phyloP scores from a whole-genome alignment of 2,888 invertebrate species.

The Tinea trinotella region DNA sequence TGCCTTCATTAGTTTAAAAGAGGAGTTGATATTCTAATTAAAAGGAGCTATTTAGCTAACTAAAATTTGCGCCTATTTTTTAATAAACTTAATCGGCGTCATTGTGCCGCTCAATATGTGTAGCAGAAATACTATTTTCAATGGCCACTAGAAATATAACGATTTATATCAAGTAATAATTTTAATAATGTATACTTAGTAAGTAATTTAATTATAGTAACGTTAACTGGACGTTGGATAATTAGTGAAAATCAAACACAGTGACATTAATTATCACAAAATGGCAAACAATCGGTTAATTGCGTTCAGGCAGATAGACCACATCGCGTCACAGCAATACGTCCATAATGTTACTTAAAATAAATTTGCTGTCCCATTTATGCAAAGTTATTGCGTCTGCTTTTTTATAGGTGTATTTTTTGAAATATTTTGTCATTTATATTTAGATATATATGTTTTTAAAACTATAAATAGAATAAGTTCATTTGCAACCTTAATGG shows the following conservation, averaged over 20 bases:
- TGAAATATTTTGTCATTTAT: too few relatives aligned
- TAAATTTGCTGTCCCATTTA: too few relatives aligned
- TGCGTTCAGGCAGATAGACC: constrained; percentile 57
- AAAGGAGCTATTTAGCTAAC: not conserved
- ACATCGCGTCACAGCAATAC: constrained; percentile 32
- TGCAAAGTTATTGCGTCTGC: too few relatives aligned
- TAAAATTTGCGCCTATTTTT: not conserved
- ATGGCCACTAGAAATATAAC: not conserved
- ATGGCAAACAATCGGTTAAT: constrained; percentile 68
- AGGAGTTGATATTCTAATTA: not conserved
- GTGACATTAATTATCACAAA: constrained; percentile 63
- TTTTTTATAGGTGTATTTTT: too few relatives aligned
- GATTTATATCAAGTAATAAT: not conserved
- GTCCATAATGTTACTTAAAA: not conserved
- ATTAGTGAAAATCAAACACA: constrained; percentile 66
- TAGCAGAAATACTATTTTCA: not conserved
- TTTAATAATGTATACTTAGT: not conserved
- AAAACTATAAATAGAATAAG: too few relatives aligned
- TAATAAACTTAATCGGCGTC: not conserved
- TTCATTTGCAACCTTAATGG: too few relatives aligned
- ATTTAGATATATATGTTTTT: too few relatives aligned
- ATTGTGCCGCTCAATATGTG: not conserved
- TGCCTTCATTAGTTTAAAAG: not conserved
- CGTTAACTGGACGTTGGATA: constrained; percentile 38
- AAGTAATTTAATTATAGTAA: constrained; percentile 5